These are phyloP conservation scores for Polypterus senegalus DNA, from an alignment of 2,113 vertebrate genomes.

Conservation along the genomic window DNA sequence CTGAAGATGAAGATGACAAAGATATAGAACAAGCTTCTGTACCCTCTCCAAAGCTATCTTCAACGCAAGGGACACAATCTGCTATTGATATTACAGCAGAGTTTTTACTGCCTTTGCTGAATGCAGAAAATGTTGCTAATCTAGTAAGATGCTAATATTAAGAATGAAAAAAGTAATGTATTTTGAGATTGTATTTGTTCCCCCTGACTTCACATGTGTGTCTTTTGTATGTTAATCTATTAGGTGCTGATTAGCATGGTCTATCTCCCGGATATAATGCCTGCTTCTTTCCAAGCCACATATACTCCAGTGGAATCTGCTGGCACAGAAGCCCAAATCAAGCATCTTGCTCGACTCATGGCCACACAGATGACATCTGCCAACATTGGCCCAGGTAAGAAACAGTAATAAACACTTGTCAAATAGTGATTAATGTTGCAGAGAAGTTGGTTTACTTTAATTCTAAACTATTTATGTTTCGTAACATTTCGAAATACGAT, in stretches of 20 bases:
- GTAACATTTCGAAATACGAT: too few species aligned
- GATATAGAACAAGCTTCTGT: conserved; percentile 54
- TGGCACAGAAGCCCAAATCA: conserved; percentile 84
- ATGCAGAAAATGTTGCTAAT: conserved; percentile 77
- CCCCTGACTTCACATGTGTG: background rate
- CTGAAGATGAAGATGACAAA: conserved; percentile 85
- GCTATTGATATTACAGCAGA: conserved; percentile 82
- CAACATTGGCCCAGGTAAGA: conserved; percentile 65
- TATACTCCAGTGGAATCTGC: conserved; percentile 91
- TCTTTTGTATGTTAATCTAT: background rate
- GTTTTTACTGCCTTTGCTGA: conserved; percentile 72
- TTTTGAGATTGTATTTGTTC: too few species aligned
- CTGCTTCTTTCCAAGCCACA: conserved; percentile 89
- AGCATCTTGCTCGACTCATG: conserved; percentile 77
- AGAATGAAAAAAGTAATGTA: too few species aligned
- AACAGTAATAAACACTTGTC: background rate
- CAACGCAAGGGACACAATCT: conserved; percentile 50
- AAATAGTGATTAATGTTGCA: too few species aligned
- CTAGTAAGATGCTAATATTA: conserved; percentile 46
- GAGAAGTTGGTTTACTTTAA: too few species aligned
- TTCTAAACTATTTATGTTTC: too few species aligned
- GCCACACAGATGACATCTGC: conserved; percentile 78
- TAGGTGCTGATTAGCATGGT: conserved; percentile 97
- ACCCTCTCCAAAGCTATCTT: conserved; percentile 40
- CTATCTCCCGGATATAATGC: conserved; percentile 88